Conservation (phyloP, 2,113 vertebrate genomes). For the Pimephales promelas region DNA sequence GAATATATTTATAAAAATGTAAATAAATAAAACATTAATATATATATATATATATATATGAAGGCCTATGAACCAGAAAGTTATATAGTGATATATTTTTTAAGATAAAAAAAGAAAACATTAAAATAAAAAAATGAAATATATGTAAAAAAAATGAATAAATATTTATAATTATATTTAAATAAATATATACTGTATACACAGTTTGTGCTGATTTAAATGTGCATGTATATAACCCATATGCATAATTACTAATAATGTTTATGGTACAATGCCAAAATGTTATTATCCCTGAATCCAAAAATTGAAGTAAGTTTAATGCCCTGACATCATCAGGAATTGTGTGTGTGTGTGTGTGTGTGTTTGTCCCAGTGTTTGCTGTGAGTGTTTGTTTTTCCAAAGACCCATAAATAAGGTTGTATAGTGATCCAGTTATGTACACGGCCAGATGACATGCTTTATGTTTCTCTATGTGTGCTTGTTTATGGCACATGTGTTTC, state of each 20-base stretch:
- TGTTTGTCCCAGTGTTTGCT: neutral
- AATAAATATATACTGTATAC: too few species aligned
- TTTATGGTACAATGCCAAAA: too few species aligned
- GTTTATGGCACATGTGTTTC: conserved; percentile 32
- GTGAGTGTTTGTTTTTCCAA: neutral
- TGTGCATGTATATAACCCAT: too few species aligned
- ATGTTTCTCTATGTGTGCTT: conserved; percentile 17
- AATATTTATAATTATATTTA: too few species aligned
- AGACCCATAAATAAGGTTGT: conserved; percentile 18
- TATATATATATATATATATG: neutral
- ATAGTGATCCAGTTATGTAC: conserved; percentile 29
- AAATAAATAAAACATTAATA: neutral
- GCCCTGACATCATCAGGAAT: neutral
- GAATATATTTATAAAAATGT: neutral
- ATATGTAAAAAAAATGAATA: too few species aligned
- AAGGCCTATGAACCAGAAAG: too few species aligned
- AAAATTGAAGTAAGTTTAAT: neutral
- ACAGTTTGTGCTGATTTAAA: too few species aligned
- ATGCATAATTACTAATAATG: too few species aligned
- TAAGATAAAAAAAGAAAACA: too few species aligned
- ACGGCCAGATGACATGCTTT: conserved; percentile 8
- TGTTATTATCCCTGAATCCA: too few species aligned
- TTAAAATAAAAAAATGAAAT: too few species aligned
- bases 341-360: neutral
- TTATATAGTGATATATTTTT: too few species aligned